Evolutionary conservation across 2,113 vertebrate genomes (phyloP).

Genomic region (Silurus meridionalis): DNA sequence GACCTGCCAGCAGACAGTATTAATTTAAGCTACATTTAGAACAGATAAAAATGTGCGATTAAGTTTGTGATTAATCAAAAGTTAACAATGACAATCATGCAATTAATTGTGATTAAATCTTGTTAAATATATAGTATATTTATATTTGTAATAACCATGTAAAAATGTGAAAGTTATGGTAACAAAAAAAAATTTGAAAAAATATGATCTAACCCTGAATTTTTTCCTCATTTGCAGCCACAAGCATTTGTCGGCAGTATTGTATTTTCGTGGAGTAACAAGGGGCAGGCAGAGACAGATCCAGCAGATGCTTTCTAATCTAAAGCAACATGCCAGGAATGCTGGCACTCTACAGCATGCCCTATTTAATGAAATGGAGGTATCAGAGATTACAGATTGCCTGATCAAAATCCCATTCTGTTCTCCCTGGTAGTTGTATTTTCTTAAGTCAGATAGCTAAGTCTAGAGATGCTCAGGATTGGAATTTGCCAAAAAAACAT

Average conservation of each 20-base stretch:
- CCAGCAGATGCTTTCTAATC: constrained; percentile 53
- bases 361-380: constrained; percentile 67
- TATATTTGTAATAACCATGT: too few relatives aligned
- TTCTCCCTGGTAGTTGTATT: constrained; percentile 48
- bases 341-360: not conserved
- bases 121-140: too few relatives aligned
- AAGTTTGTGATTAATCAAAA: too few relatives aligned
- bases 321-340: constrained; percentile 42
- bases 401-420: constrained; percentile 54
- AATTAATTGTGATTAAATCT: too few relatives aligned
- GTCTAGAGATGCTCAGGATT: not conserved
- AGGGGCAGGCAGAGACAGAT: constrained; percentile 64
- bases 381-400: constrained; percentile 55
- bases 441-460: constrained; percentile 29
- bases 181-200: not conserved
- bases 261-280: constrained; percentile 67
- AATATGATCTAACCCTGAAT: not conserved
- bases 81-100: too few relatives aligned
- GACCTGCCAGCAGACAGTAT: too few relatives aligned
- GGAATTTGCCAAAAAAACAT: not conserved
- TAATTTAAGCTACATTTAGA: too few relatives aligned
- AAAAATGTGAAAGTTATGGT: not conserved
- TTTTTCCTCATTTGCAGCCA: constrained; percentile 56
- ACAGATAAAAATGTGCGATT: too few relatives aligned
- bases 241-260: constrained; percentile 68